Evolutionary conservation across 2,797 vertebrate genomes (phyloP).

Genomic region (Manis crassicaudata): DNA sequence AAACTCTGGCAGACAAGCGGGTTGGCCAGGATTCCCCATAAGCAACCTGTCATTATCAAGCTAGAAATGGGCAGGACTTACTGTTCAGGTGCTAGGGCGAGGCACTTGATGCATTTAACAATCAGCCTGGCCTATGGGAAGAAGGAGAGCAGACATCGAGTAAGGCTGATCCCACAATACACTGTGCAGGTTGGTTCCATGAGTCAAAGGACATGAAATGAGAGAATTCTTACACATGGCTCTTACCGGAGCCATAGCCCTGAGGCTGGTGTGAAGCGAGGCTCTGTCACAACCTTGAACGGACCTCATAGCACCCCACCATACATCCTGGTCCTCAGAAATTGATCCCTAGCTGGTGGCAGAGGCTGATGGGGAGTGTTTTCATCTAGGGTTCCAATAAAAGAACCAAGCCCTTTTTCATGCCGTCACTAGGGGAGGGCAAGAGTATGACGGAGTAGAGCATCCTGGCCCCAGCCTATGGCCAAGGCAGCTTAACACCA

Average conservation of each 20-base stretch:
- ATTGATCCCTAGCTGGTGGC: background rate
- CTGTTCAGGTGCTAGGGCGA: background rate
- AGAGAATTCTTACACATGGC: background rate
- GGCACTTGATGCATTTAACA: background rate
- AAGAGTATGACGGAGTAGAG: too few species aligned
- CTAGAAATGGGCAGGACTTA: background rate
- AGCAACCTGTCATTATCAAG: background rate
- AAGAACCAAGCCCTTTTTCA: background rate
- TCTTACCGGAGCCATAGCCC: slow-evolving; percentile 24
- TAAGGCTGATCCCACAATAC: background rate
- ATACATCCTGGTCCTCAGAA: slow-evolving; percentile 39
- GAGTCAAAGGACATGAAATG: background rate
- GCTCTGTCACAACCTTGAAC: background rate
- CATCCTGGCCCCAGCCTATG: background rate
- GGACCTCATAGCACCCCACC: background rate
- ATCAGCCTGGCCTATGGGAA: background rate
- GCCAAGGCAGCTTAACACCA: background rate
- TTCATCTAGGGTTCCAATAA: background rate
- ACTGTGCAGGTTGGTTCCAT: background rate
- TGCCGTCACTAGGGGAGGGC: background rate
- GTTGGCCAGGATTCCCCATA: background rate
- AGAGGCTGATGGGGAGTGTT: background rate
- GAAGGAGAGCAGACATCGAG: background rate
- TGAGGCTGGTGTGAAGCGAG: slow-evolving; percentile 39
- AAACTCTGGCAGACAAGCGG: background rate